phyloP scores from a whole-genome alignment of 2,888 invertebrate species.

The Eupithecia centaureata region DNA sequence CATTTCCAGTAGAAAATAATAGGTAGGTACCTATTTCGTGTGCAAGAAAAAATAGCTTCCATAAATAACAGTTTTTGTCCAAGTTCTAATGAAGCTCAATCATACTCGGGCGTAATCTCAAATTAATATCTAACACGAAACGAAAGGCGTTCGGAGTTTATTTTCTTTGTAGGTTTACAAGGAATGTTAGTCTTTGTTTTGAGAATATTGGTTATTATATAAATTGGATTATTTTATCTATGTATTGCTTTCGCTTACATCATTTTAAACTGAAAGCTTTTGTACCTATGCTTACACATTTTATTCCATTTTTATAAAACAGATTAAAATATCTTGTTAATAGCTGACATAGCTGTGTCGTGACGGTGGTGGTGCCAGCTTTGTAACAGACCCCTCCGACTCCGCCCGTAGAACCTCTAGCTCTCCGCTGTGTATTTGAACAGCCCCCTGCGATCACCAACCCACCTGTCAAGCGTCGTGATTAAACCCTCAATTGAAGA shows the following conservation, averaged over 20 bases:
- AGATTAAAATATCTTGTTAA: not conserved
- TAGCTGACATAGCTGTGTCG: not conserved
- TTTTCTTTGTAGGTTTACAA: not conserved
- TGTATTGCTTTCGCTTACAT: not conserved
- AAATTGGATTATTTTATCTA: too few relatives aligned
- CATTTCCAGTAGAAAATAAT: too few relatives aligned
- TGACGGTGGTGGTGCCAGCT: not conserved
- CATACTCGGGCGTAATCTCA: conserved; percentile 20
- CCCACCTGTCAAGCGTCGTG: too few relatives aligned
- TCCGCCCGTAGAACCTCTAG: too few relatives aligned
- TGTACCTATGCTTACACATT: too few relatives aligned
- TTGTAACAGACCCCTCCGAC: not conserved
- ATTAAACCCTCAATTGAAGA: too few relatives aligned
- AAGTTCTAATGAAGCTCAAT: conserved; percentile 21
- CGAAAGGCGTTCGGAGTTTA: not conserved
- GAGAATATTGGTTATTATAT: not conserved
- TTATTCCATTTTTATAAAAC: too few relatives aligned
- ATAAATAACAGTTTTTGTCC: conserved; percentile 29
- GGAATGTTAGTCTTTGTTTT: not conserved
- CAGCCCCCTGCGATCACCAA: too few relatives aligned
- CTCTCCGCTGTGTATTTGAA: too few relatives aligned
- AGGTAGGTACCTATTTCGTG: not conserved
- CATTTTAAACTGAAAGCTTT: not conserved
- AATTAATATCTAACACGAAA: conserved; percentile 27
- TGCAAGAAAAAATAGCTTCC: not conserved